Percentiles rank a stretch among this genome's conserved stretches.
Evolutionary conservation across 2,797 vertebrate species (phyloP).

Genomic region (Epinephelus awoara): DNA sequence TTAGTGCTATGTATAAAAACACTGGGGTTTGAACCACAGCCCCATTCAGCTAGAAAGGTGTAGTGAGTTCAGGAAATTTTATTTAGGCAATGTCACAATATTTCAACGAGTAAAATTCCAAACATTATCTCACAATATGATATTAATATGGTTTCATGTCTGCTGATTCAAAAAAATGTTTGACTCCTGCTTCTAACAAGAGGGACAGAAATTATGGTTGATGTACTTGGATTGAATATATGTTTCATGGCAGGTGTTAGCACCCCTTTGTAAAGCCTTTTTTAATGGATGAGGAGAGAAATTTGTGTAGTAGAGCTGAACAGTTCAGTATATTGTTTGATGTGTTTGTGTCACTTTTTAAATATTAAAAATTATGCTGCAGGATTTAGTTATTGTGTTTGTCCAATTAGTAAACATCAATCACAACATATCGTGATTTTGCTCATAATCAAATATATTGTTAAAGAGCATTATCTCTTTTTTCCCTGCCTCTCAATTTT

Average conservation of each 20-base stretch:
- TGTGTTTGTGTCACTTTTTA: not conserved
- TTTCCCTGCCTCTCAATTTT: not conserved
- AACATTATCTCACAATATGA: not conserved
- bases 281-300: not conserved
- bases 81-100: not conserved
- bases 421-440: too few relatives aligned
- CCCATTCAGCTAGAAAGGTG: not conserved
- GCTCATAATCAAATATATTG: not conserved
- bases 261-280: not conserved
- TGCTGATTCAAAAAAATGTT: not conserved
- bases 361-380: not conserved
- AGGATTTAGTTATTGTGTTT: not conserved
- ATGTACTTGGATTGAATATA: not conserved
- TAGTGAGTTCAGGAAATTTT: too few relatives aligned
- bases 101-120: not conserved
- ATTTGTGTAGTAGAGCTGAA: not conserved
- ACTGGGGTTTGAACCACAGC: not conserved
- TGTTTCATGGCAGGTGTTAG: not conserved
- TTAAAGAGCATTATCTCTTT: not conserved
- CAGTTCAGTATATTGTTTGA: not conserved
- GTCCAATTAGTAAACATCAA: not conserved
- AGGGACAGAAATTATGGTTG: not conserved
- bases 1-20: too few relatives aligned
- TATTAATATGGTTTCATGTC: not conserved
- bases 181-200: too few relatives aligned